Evolutionary conservation across 2,888 invertebrate species (phyloP), one percentile per base, ranked within the genome.

Genomic region (Hedychridium roseum): DNA sequence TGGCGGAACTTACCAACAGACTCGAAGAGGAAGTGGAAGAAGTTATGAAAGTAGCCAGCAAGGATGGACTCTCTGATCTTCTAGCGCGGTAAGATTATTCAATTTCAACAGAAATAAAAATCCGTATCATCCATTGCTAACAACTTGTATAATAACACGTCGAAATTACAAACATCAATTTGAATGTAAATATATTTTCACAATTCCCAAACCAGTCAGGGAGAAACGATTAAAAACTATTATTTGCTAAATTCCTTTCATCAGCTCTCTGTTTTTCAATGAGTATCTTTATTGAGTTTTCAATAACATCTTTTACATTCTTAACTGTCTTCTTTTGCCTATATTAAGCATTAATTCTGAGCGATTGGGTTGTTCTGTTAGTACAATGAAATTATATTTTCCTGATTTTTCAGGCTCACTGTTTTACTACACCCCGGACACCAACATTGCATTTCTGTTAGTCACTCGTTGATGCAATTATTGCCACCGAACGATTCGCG

Each of bases 381-480:
- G 39, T 46, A 5, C 9, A 23, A 23, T 23, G 5, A 23, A 23
- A 23, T 6, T 23, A 6, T 9, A 23, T n/a, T 32, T 36, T 11
- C n/a, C n/a, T n/a, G n/a, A n/a, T n/a, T 34, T 56, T 62, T 17
- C n/a, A 78, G 78, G 26, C 57, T 79, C 9, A 63, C 49, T 4
- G 62, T 70, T 9, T 56, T 93, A 62, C 80, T 94, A 44, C 93
- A 94, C 79, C 88, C 89, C 0, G 88, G 91, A 71, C 94, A 94
- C 79, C 94, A 91, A 73, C 91, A 92, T 64, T 82, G 90, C 57
- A 91, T 91, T 67, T 86, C 90, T 0, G 84, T 92, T 5, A 90
- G 90, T 64, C 94, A 94, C 78, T 89, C 91, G 0, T 79, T 94
- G 20, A 82, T 93, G 40, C 94, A 94, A 71, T 74, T 93, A 35